phyloP scores from a whole-genome alignment of 2,888 invertebrate genomes.

The Horisme vitalbata region DNA sequence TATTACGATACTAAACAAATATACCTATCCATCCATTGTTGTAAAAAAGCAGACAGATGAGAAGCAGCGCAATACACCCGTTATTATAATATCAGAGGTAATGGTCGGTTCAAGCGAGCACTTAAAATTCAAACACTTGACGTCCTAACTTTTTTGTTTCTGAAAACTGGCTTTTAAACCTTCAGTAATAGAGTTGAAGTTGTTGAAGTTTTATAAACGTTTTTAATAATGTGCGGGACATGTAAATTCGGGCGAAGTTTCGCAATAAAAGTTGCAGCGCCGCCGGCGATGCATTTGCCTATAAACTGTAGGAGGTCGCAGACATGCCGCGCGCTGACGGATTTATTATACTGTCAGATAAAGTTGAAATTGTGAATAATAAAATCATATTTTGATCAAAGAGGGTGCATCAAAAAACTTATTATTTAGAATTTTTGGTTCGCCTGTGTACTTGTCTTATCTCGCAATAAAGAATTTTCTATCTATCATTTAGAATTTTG shows the following conservation, averaged over 20 bases:
- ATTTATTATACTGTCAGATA: too few relatives aligned
- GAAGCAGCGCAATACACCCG: too few relatives aligned
- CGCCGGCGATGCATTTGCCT: conserved; percentile 42
- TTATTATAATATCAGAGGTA: conserved; percentile 32
- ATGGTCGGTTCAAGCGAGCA: conserved; percentile 35
- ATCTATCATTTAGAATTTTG: too few relatives aligned
- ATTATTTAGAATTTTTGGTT: too few relatives aligned
- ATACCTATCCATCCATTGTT: too few relatives aligned
- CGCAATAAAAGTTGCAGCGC: conserved; percentile 75
- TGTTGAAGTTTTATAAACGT: conserved; percentile 52
- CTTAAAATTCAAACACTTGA: conserved; percentile 52
- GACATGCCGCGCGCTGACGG: conserved; percentile 8
- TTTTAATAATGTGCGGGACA: conserved; percentile 75
- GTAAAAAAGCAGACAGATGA: too few relatives aligned
- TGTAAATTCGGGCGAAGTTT: conserved; percentile 77
- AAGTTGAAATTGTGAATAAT: too few relatives aligned
- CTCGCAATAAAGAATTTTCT: too few relatives aligned
- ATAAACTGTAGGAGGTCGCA: conserved; percentile 14
- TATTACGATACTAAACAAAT: too few relatives aligned
- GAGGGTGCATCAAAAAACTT: too few relatives aligned
- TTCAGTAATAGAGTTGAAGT: conserved; percentile 32
- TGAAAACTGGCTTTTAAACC: conserved; percentile 35
- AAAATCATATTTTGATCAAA: too few relatives aligned
- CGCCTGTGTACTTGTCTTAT: too few relatives aligned
- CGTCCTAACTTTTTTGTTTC: conserved; percentile 28